Percentiles rank a stretch among this genome's conserved stretches.
Conservation (phyloP, 2,113 vertebrate species). For the Piaya cayana region DNA sequence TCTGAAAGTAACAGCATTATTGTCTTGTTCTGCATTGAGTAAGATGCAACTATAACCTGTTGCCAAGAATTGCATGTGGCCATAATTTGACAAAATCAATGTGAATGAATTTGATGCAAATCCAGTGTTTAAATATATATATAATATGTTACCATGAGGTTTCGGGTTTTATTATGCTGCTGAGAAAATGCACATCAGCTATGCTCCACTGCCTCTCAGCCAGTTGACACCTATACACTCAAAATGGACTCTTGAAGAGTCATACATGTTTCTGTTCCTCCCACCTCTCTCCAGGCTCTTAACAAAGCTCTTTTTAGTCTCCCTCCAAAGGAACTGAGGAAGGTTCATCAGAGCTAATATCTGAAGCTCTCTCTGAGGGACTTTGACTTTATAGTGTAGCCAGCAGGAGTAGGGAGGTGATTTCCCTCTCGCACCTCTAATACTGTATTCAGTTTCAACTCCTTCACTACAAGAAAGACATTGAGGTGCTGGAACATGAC, state of each 20-base stretch:
- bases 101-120: neutral
- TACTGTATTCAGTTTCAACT: too few species aligned
- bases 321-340: neutral
- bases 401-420: neutral
- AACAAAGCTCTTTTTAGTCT: neutral
- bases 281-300: neutral
- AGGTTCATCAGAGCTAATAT: neutral
- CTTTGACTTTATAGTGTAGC: neutral
- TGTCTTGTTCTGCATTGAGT: fast-evolving
- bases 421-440: neutral
- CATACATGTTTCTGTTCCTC: neutral
- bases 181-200: neutral
- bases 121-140: neutral
- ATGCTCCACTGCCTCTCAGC: neutral
- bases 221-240: neutral
- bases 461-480: too few species aligned
- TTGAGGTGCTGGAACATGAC: too few species aligned
- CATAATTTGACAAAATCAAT: neutral
- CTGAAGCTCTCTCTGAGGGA: neutral
- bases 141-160: neutral
- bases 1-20: neutral
- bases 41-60: neutral
- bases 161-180: neutral
- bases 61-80: neutral
- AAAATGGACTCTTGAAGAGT: neutral